These are phyloP conservation scores for Phocoena sinus DNA, from an alignment of 2,113 vertebrate species.

Conservation along the genomic window DNA sequence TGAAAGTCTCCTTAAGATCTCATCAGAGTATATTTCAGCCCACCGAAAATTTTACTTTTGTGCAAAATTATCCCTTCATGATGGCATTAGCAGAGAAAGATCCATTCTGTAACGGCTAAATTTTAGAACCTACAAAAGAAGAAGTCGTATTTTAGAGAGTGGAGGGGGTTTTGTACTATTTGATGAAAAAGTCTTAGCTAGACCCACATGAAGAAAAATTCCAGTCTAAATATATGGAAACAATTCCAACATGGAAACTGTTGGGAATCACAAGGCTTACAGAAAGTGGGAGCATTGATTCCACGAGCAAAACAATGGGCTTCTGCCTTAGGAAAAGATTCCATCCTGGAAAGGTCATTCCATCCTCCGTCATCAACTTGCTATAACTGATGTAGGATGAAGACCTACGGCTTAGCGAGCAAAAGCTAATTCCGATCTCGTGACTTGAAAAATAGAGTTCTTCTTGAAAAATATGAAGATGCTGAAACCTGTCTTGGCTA, in stretches of 20 bases:
- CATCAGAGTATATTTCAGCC: neutral
- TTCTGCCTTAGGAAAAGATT: neutral
- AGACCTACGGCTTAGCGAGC: neutral
- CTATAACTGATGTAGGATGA: accelerated
- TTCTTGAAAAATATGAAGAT: neutral
- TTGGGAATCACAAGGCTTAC: neutral
- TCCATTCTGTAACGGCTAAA: accelerated
- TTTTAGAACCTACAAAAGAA: too few species aligned
- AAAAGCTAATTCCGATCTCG: neutral
- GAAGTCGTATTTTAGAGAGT: neutral
- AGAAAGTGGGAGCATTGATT: neutral
- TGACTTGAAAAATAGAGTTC: neutral
- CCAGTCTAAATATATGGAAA: neutral
- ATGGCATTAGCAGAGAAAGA: neutral
- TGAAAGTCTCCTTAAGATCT: neutral
- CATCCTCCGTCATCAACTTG: accelerated
- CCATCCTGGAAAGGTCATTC: accelerated
- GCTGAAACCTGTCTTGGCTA: neutral
- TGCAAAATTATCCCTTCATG: neutral
- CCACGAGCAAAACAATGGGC: neutral
- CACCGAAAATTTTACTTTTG: neutral
- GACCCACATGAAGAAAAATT: neutral
- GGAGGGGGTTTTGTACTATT: neutral
- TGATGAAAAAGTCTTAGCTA: neutral
- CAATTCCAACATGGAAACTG: neutral